phyloP scores from a whole-genome alignment of 2,113 vertebrate genomes.

The Gracilinanus agilis region DNA sequence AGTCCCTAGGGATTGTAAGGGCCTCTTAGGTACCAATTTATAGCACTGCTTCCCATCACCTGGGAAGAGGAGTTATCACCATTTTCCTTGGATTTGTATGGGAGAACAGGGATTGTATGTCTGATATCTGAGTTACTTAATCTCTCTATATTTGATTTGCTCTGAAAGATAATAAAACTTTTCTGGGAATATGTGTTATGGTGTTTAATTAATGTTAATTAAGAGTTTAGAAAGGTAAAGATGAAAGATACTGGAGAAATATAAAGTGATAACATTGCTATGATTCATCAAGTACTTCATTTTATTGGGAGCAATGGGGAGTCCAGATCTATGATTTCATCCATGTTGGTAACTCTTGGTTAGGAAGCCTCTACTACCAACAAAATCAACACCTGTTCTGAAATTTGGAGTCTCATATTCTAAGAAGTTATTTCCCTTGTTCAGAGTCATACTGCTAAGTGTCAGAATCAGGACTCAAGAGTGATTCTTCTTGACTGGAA shows the following conservation, averaged over 20 bases:
- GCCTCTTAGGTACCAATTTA: conserved; percentile 32
- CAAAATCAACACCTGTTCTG: not conserved
- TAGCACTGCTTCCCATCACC: not conserved
- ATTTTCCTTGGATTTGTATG: conserved; percentile 8
- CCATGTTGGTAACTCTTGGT: not conserved
- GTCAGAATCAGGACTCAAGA: not conserved
- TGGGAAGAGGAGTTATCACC: conserved; percentile 16
- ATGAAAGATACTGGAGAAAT: conserved; percentile 70
- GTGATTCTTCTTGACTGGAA: not conserved
- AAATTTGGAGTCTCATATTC: not conserved
- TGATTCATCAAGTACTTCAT: conserved; percentile 66
- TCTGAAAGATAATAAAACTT: conserved; percentile 62
- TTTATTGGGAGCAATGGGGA: conserved; percentile 56
- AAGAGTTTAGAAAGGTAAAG: conserved; percentile 59
- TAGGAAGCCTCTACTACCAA: not conserved
- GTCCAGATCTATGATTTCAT: not conserved
- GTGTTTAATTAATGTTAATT: conserved; percentile 75
- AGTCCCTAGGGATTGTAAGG: not conserved
- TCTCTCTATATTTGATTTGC: conserved; percentile 33
- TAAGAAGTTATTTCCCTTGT: not conserved
- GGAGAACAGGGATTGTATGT: conserved; percentile 25
- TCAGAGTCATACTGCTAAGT: not conserved
- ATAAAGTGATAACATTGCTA: conserved; percentile 58
- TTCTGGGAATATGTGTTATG: conserved; percentile 54
- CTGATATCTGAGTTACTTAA: conserved; percentile 55